Evolutionary conservation across 1,140 invertebrate genomes (phyloP).

Genomic region (Drosophila nannoptera): DNA sequence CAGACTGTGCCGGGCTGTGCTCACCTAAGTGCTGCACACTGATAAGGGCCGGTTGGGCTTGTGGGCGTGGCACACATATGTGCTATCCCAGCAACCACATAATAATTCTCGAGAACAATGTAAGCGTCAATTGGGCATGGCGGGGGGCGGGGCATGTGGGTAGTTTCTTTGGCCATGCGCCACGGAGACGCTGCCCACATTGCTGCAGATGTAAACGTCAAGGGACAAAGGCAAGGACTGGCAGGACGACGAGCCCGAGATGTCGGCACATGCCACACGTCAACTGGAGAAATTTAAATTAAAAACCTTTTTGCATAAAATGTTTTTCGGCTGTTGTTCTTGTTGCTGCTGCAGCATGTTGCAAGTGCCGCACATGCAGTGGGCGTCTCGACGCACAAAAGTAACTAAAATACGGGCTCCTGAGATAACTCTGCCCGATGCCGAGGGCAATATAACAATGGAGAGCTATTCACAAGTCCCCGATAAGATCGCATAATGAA

Average conservation of each 20-base stretch:
- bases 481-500: conserved; percentile 6
- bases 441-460: not conserved
- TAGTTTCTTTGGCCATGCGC: conserved; percentile 51
- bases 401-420: conserved; percentile 12
- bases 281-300: conserved; percentile 75
- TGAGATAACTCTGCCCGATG: not conserved
- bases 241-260: conserved; percentile 29
- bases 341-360: conserved; percentile 46
- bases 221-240: conserved; percentile 61
- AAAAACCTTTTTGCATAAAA: conserved; percentile 75
- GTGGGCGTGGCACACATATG: conserved; percentile 45
- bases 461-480: conserved; percentile 6
- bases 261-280: conserved; percentile 71
- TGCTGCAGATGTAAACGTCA: conserved; percentile 58
- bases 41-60: conserved; percentile 45
- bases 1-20: conserved; percentile 41
- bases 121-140: conserved; percentile 76
- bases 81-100: conserved; percentile 59
- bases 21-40: conserved; percentile 46
- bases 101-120: conserved; percentile 75
- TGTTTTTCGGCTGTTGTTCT: conserved; percentile 37
- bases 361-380: conserved; percentile 44
- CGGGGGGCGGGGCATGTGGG: conserved; percentile 49
- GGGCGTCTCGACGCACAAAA: conserved; percentile 11
- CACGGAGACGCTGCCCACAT: conserved; percentile 51